These are phyloP conservation scores for Salminus brasiliensis DNA, from an alignment of 2,113 vertebrate genomes.

Conservation along the genomic window DNA sequence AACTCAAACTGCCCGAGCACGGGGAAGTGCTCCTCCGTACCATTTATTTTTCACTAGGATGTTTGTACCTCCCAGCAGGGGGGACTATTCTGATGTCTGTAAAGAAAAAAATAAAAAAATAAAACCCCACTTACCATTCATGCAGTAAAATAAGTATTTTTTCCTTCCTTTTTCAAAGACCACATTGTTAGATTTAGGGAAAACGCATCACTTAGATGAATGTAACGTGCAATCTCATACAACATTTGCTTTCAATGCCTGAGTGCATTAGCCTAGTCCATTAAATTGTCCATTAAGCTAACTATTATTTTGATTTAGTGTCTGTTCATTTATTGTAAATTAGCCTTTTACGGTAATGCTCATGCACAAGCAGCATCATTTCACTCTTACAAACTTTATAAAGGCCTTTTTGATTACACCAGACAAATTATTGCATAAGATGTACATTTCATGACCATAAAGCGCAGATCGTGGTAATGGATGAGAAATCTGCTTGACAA, in stretches of 20 bases:
- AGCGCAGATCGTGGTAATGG: conserved; percentile 19
- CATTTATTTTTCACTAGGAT: conserved; percentile 67
- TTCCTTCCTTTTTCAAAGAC: conserved; percentile 36
- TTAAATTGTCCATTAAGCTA: conserved; percentile 50
- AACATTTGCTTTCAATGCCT: conserved; percentile 45
- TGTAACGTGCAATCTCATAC: conserved; percentile 47
- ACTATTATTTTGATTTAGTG: conserved; percentile 41
- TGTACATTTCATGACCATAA: background rate
- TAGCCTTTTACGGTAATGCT: conserved; percentile 30
- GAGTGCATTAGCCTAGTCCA: conserved; percentile 48
- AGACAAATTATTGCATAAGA: conserved; percentile 17
- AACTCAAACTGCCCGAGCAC: conserved; percentile 8
- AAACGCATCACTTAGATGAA: conserved; percentile 45
- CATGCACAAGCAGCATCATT: conserved; percentile 9
- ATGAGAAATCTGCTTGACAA: conserved; percentile 25
- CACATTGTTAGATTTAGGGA: conserved; percentile 45
- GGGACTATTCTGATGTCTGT: conserved; percentile 33
- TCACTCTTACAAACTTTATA: conserved; percentile 39
- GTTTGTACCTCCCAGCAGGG: conserved; percentile 61
- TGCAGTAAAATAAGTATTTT: conserved; percentile 43
- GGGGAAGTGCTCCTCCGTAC: conserved; percentile 17
- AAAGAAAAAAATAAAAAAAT: conserved; percentile 51
- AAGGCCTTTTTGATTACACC: conserved; percentile 13
- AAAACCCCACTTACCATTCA: conserved; percentile 41
- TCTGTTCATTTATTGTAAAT: conserved; percentile 46